Evolutionary conservation across 2,888 invertebrate genomes (phyloP).

Genomic region (Oligia latruncula): DNA sequence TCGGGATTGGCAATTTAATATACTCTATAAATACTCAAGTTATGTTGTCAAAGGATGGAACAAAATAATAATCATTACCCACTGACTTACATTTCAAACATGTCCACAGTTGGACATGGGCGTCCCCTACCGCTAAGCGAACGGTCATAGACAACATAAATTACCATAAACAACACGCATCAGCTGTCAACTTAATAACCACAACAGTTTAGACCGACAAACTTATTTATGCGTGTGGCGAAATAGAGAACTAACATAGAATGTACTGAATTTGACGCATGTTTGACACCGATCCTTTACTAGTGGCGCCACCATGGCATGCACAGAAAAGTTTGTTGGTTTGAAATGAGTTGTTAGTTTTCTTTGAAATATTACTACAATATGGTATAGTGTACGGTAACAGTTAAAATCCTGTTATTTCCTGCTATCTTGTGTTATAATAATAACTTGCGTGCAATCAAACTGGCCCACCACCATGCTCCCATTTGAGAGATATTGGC

Average conservation of each 20-base stretch:
- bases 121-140: constrained; percentile 13
- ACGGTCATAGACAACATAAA: constrained; percentile 27
- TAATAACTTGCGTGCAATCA: no score
- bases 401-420: not conserved
- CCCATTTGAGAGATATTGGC: no score
- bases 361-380: not conserved
- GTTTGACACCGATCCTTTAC: not conserved
- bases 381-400: not conserved
- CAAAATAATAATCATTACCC: not conserved
- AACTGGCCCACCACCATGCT: no score
- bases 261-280: constrained; percentile 4
- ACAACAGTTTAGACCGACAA: constrained; percentile 9
- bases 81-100: constrained; percentile 20
- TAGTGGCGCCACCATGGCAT: not conserved
- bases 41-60: not conserved
- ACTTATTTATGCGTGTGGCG: constrained; percentile 7
- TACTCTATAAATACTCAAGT: not conserved
- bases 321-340: not conserved
- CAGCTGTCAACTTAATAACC: constrained; percentile 31
- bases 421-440: not conserved
- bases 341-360: constrained; percentile 1
- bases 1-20: not conserved
- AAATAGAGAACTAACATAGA: not conserved
- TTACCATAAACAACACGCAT: constrained; percentile 17
- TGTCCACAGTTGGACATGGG: constrained; percentile 5